A percentile compares a stretch with the other conserved stretches of the same genome.
Evolutionary conservation across 1,140 invertebrate species (phyloP).

Genomic region (Galleria mellonella): DNA sequence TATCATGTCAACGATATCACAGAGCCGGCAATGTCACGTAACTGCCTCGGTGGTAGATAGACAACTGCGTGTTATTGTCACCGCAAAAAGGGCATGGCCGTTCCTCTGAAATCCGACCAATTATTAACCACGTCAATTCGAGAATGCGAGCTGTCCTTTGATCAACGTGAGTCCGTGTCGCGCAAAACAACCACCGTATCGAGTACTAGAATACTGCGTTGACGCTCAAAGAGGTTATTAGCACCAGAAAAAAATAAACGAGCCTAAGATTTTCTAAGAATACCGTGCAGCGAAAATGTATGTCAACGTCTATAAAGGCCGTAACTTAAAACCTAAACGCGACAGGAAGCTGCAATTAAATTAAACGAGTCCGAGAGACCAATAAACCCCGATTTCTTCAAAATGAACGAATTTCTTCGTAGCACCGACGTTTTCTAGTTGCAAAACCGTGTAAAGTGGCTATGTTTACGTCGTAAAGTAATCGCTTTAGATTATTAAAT

Average conservation of each 20-base stretch:
- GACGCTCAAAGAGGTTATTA: constrained; percentile 46
- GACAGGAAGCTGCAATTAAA: constrained; percentile 42
- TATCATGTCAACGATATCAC: too few species aligned
- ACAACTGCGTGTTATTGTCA: too few species aligned
- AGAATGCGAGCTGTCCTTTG: constrained; percentile 42
- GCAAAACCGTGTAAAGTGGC: neutral
- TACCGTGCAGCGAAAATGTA: constrained; percentile 35
- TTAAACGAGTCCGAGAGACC: constrained; percentile 9
- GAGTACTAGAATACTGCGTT: constrained; percentile 38
- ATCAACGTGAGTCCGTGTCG: constrained; percentile 26
- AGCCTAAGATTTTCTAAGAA: constrained; percentile 40
- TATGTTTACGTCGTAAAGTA: too few species aligned
- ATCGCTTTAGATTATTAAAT: too few species aligned
- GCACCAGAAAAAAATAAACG: constrained; percentile 27
- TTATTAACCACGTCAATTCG: constrained; percentile 52
- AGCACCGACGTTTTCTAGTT: constrained; percentile 4
- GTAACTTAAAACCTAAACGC: constrained; percentile 35
- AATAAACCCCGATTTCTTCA: constrained; percentile 22
- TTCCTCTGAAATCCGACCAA: constrained; percentile 48
- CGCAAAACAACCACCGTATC: constrained; percentile 51
- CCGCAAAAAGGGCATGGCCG: constrained; percentile 22
- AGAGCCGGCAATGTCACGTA: neutral
- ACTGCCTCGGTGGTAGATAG: constrained; percentile 7
- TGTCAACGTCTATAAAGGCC: constrained; percentile 43
- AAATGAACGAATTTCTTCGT: constrained; percentile 4